Base-by-base conservation (phyloP, 2,888 invertebrate genomes). In the Elaeidobius kamerunicus region DNA sequence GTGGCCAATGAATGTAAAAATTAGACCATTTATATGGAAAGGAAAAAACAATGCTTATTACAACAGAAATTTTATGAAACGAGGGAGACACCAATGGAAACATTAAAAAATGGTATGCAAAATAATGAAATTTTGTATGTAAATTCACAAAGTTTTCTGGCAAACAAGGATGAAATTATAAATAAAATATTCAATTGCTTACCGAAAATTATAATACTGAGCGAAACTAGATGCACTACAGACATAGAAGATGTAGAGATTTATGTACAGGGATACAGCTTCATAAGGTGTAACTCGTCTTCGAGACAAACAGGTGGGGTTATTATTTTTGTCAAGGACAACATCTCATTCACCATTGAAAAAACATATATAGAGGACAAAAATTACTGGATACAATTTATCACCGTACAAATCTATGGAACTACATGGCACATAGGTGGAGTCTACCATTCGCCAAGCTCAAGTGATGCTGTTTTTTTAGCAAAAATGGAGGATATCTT, bases 391-490 rank as follows among this genome's bases (percentile, higher is more conserved):
- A 30, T 30, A 7, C 30, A 30, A 12, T 30, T 30, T 11, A 30
- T 30, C 9, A n/a, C 30, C 9, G 30, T 30, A 11, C 9, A 11
- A 11, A 11, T 30, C 6, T 3, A 30, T 11, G 30, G 30, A 30
- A 30, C 4, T n/a, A 30, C 11, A 30, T 30, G 30, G 30, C 30
- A 30, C 12, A 11, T 30, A 11, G 30, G 30, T 30, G 30, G 30
- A 30, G n/a, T 30, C 12, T 30, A 30, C 11, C 30, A 30, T 11
- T 30, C 30, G 14, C 36, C 36, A 6, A 36, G 14, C 18, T 14
- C 36, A 36, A 36, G 36, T 36, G 18, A 36, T 17, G 36, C 36
- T 36, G 36, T 36, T 18, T 36, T 36, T n/a, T 36, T 36, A 17
- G 15, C 18, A 36, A 17, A 36, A 14, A 16, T 30, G 5, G 30